Percentiles rank a stretch among this genome's conserved stretches.
Evolutionary conservation across 2,888 invertebrate genomes (phyloP).

Genomic region (Cybosia mesomella): DNA sequence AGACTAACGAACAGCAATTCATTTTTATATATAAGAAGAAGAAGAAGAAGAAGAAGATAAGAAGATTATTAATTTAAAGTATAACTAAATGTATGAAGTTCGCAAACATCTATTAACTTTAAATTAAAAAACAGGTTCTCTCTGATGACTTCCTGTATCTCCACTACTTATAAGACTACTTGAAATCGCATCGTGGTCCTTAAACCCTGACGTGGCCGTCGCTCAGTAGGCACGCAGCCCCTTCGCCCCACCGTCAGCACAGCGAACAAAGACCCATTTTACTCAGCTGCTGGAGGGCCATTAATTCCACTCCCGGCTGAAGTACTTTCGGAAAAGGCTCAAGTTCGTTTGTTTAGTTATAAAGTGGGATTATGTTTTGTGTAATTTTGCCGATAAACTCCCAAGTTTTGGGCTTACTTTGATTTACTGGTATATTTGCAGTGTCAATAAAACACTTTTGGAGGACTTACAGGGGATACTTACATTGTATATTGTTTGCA

Average conservation of each 20-base stretch:
- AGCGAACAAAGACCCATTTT: conserved; percentile 60
- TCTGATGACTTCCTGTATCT: neutral
- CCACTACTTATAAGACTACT: neutral
- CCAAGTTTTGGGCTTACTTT: conserved; percentile 36
- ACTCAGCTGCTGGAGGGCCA: conserved; percentile 49
- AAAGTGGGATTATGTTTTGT: conserved; percentile 51
- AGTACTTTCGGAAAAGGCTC: conserved; percentile 56
- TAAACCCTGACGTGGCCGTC: conserved; percentile 39
- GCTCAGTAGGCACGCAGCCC: conserved; percentile 48
- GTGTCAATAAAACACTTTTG: conserved; percentile 33
- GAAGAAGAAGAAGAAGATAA: too few relatives aligned
- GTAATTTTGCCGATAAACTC: conserved; percentile 48
- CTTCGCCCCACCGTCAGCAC: conserved; percentile 35
- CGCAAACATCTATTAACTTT: neutral
- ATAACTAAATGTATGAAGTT: too few relatives aligned
- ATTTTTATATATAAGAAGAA: too few relatives aligned
- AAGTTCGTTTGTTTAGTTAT: conserved; percentile 61
- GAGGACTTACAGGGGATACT: conserved; percentile 10
- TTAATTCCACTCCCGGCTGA: conserved; percentile 50
- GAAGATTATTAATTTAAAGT: too few relatives aligned
- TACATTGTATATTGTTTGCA: conserved; percentile 18
- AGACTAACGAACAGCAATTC: too few relatives aligned
- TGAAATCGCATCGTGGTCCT: conserved; percentile 2
- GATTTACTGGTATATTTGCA: conserved; percentile 34
- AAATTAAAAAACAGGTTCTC: too few relatives aligned